Evolutionary conservation across 2,888 invertebrate species (phyloP).

Genomic region (Caenorhabditis angaria): DNA sequence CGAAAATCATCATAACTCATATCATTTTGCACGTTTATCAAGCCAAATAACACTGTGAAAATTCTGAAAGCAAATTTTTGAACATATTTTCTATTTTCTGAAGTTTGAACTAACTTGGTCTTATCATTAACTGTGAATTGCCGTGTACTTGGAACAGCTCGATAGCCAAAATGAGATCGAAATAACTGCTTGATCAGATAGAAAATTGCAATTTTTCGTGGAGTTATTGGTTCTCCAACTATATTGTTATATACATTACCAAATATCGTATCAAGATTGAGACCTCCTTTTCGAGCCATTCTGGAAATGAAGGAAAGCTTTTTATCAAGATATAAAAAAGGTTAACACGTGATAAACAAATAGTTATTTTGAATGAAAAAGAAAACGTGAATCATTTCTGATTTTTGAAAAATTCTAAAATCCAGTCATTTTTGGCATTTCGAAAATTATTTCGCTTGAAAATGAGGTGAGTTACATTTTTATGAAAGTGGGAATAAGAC

Average conservation of each 20-base stretch:
- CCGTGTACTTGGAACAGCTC: slow-evolving; percentile 11
- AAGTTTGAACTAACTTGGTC: slow-evolving; percentile 9
- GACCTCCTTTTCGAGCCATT: slow-evolving; percentile 10
- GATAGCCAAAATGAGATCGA: slow-evolving; percentile 32
- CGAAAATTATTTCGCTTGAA: too few relatives aligned
- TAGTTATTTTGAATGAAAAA: too few relatives aligned
- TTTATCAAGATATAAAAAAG: too few relatives aligned
- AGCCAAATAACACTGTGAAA: slow-evolving; percentile 11
- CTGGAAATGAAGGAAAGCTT: not conserved
- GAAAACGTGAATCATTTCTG: too few relatives aligned
- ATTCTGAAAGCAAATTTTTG: slow-evolving; percentile 17
- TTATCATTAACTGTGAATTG: slow-evolving; percentile 17
- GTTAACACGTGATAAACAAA: too few relatives aligned
- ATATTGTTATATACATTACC: slow-evolving; percentile 33
- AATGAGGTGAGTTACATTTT: too few relatives aligned
- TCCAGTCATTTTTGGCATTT: too few relatives aligned
- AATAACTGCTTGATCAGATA: slow-evolving; percentile 29
- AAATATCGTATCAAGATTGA: slow-evolving; percentile 45
- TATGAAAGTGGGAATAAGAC: too few relatives aligned
- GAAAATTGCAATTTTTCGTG: slow-evolving; percentile 25
- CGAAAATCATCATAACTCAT: slow-evolving; percentile 25
- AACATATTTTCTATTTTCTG: not conserved
- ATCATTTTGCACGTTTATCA: slow-evolving; percentile 14
- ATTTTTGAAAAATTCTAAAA: too few relatives aligned
- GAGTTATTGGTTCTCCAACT: slow-evolving; percentile 39